A percentile compares a stretch with the other conserved stretches of the same genome.
Conservation (phyloP, 2,797 vertebrate species). For the Microcaecilia unicolor region DNA sequence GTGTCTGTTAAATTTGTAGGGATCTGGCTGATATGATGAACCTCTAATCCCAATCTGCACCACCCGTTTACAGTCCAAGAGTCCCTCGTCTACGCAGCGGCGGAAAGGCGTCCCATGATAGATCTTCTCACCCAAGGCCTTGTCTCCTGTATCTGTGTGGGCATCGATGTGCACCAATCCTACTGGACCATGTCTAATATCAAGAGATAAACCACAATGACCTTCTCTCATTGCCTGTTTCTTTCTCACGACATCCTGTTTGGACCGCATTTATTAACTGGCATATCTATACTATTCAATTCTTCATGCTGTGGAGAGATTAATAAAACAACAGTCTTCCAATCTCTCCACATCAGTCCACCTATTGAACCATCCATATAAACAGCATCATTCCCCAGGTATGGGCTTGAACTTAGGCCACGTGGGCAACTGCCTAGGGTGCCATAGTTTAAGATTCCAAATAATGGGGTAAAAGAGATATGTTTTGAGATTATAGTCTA, state of each 20-base stretch:
- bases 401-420: too few relatives aligned
- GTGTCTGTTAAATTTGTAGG: conserved; percentile 62
- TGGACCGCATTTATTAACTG: too few relatives aligned
- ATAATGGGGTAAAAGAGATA: too few relatives aligned
- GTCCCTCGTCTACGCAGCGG: conserved; percentile 78
- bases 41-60: conserved; percentile 86
- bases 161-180: conserved; percentile 88
- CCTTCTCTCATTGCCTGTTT: too few relatives aligned
- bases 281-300: background rate
- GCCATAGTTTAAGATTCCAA: too few relatives aligned
- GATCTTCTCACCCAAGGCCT: conserved; percentile 74
- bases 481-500: too few relatives aligned
- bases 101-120: conserved; percentile 80
- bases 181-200: conserved; percentile 69
- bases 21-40: conserved; percentile 56
- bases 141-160: conserved; percentile 71
- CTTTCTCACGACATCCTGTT: too few relatives aligned
- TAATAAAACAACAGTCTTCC: too few relatives aligned
- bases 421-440: too few relatives aligned
- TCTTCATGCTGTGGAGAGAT: too few relatives aligned
- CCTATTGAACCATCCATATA: background rate
- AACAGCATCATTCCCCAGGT: background rate
- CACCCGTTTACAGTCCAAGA: conserved; percentile 77
- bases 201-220: too few relatives aligned
- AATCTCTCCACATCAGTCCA: too few relatives aligned